phyloP scores from a whole-genome alignment of 2,888 invertebrate species.

The Stictocephala bisonia region DNA sequence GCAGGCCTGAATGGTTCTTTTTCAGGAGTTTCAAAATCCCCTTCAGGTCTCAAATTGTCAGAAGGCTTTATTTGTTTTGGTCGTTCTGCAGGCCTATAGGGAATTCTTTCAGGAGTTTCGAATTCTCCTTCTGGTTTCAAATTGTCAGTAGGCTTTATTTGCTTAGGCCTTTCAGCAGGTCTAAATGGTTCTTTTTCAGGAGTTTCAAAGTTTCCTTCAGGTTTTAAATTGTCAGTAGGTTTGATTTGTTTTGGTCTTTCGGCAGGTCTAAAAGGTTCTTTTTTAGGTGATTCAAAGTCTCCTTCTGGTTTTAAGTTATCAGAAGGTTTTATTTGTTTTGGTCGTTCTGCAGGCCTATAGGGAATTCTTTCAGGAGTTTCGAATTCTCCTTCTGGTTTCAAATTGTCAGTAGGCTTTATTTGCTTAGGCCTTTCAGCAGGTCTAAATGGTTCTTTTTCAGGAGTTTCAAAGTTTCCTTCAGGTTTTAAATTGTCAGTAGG shows the following conservation, averaged over 20 bases:
- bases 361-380: constrained; percentile 62
- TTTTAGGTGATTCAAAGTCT: constrained; percentile 65
- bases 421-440: constrained; percentile 69
- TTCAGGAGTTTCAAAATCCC: constrained; percentile 63
- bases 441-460: constrained; percentile 65
- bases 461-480: constrained; percentile 66
- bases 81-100: constrained; percentile 65
- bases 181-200: too few species aligned
- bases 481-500: constrained; percentile 66
- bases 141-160: constrained; percentile 68
- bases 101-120: constrained; percentile 64
- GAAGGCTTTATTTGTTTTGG: constrained; percentile 65
- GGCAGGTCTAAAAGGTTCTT: constrained; percentile 67
- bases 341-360: constrained; percentile 65
- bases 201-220: constrained; percentile 61
- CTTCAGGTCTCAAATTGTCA: constrained; percentile 70
- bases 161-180: constrained; percentile 66
- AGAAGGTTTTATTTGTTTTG: constrained; percentile 61
- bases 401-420: constrained; percentile 68
- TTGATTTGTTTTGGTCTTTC: constrained; percentile 69
- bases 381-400: constrained; percentile 67
- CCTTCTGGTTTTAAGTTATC: constrained; percentile 61
- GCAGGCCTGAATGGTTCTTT: constrained; percentile 63
- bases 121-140: constrained; percentile 72
- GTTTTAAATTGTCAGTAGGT: constrained; percentile 61